Conservation (phyloP, 2,113 vertebrate genomes). For the Phaethornis superciliosus region DNA sequence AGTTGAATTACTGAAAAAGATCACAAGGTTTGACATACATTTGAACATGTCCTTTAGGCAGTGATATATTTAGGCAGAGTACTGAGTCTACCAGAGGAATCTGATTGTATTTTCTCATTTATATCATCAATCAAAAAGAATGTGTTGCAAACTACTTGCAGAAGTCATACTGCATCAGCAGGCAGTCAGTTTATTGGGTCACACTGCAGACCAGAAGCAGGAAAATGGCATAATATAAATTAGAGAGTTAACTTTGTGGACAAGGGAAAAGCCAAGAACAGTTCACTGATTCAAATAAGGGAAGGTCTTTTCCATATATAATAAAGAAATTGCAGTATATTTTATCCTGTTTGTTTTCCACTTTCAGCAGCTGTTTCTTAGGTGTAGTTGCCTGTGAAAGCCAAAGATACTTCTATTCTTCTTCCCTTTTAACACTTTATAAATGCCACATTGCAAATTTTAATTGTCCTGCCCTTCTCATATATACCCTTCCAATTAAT, state of each 20-base stretch:
- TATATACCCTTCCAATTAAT: background rate
- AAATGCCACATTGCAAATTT: background rate
- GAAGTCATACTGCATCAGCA: slow-evolving; percentile 12
- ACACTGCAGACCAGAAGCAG: background rate
- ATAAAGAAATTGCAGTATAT: background rate
- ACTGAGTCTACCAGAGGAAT: background rate
- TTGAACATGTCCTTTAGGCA: slow-evolving; percentile 48
- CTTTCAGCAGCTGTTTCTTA: background rate
- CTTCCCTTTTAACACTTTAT: background rate
- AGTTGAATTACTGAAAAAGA: background rate
- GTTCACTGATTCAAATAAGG: background rate
- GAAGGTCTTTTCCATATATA: background rate
- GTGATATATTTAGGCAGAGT: slow-evolving; percentile 17
- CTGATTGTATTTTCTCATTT: slow-evolving; percentile 31
- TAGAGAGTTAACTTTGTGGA: background rate
- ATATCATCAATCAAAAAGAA: slow-evolving; percentile 22
- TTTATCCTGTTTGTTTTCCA: background rate
- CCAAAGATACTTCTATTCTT: background rate
- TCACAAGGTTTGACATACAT: slow-evolving; percentile 14
- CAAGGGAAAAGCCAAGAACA: background rate
- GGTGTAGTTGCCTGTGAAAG: background rate
- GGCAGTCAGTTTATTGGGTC: background rate
- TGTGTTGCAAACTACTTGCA: background rate
- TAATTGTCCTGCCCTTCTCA: background rate
- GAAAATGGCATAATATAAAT: background rate